A percentile compares a stretch with the other conserved stretches of the same genome.
Conservation (phyloP, 2,797 vertebrate species). For the Bradypodion pumilum region DNA sequence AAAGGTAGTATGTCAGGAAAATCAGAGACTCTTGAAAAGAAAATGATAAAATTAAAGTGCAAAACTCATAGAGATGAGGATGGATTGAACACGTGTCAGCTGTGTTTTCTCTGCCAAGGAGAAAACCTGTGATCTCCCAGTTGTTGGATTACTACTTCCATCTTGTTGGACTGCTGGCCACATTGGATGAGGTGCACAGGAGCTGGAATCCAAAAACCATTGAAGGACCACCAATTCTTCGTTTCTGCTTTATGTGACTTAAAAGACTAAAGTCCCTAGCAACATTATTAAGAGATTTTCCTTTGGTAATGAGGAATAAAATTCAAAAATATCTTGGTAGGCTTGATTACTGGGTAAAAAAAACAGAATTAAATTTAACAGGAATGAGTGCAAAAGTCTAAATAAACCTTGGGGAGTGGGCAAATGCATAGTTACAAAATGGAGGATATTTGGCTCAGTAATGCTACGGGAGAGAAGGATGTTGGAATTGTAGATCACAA, state of each 20-base stretch:
- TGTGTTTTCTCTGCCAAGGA: too few species aligned
- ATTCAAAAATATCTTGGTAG: too few species aligned
- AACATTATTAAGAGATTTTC: background rate
- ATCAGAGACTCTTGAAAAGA: background rate
- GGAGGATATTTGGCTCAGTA: too few species aligned
- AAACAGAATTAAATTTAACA: too few species aligned
- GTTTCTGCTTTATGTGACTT: background rate
- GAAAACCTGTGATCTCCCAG: too few species aligned
- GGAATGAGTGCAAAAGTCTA: too few species aligned
- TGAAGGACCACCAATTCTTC: background rate
- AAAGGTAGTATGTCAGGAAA: background rate
- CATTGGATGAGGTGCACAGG: background rate
- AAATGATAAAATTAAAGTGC: background rate
- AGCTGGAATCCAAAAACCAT: background rate
- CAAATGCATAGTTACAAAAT: too few species aligned
- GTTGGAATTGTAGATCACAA: too few species aligned
- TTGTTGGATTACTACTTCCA: background rate
- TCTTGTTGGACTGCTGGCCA: background rate
- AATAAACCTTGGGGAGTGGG: too few species aligned
- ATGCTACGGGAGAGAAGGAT: too few species aligned
- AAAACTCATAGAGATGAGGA: background rate
- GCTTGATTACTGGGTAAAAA: too few species aligned
- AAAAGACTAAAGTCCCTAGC: background rate
- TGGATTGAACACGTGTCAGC: background rate
- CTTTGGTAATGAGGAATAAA: background rate